A percentile compares a stretch with the other conserved stretches of the same genome.
Evolutionary conservation across 2,888 invertebrate species (phyloP).

Genomic region (Ormyrus pomaceus): DNA sequence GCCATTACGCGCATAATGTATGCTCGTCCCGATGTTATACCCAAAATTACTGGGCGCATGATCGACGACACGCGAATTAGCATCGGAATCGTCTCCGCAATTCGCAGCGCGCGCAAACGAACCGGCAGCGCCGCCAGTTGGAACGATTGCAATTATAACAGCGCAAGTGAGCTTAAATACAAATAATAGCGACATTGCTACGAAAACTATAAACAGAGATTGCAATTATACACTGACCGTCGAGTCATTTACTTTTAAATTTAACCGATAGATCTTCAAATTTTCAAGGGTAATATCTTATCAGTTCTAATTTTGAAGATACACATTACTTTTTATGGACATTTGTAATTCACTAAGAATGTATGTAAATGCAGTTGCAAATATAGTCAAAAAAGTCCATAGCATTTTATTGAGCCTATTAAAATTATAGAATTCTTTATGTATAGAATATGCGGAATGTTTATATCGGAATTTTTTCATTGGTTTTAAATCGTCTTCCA

Average conservation of each 20-base stretch:
- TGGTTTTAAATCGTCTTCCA: too few species aligned
- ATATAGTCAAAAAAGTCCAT: too few species aligned
- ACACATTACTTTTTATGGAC: too few species aligned
- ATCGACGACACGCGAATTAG: conserved; percentile 56
- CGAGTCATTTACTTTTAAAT: not conserved
- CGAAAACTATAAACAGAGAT: not conserved
- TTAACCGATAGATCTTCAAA: not conserved
- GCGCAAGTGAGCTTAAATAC: conserved; percentile 13
- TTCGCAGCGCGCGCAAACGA: conserved; percentile 26
- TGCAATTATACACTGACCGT: not conserved
- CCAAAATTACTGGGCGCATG: conserved; percentile 50
- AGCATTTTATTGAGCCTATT: too few species aligned
- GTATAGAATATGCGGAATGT: too few species aligned
- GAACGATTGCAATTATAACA: conserved; percentile 37
- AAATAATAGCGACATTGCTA: conserved; percentile 1
- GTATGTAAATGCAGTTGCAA: too few species aligned
- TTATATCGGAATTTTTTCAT: too few species aligned
- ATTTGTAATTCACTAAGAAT: too few species aligned
- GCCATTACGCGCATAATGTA: conserved; percentile 52
- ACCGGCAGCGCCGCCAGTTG: not conserved
- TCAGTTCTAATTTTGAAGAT: not conserved
- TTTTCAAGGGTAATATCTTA: not conserved
- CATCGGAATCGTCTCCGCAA: conserved; percentile 47
- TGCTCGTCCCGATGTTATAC: conserved; percentile 37
- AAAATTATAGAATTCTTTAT: too few species aligned